Evolutionary conservation across 2,113 vertebrate species (phyloP), one percentile per base, ranked within the genome.

Genomic region (Stigmatopora argus): DNA sequence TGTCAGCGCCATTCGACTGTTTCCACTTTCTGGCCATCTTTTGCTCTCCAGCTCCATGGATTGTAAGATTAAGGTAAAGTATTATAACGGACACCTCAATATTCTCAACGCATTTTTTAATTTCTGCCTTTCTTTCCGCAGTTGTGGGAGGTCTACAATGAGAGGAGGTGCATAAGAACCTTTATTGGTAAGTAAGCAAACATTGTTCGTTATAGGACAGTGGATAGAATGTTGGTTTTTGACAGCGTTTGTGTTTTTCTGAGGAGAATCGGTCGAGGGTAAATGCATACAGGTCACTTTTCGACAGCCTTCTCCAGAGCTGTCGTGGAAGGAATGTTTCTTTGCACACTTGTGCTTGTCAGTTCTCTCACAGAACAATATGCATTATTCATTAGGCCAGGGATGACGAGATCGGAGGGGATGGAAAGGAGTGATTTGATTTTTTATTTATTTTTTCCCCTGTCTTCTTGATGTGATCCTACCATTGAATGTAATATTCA

Each of bases 71-170:
- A 99, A 98, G 93, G 96, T 99, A 82, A 85, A 23, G 19, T 7
- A 45, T 5, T n/a, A 23, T 14, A 13, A 31, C 55, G 6, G 11
- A 57, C 11, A 1, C 7, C 23, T 7, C 31, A 58, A 17, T 31
- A 7, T 31, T 4, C 7, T 8, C 19, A 10, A 3, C 49, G 11
- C 9, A 45, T 26, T 31, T 31, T 17, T 46, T 17, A 2, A 31
- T 49, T 49, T 1, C 2, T 51, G 17, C 34, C 8, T 6, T 26
- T 52, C 46, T 77, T 59, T 47, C 55, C 38, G 1, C 74, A 99
- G 96, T 81, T 99, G 0, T 99, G 96, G 96, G 96, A 99, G 71
- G 96, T 98, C n/a, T 99, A 99, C 62, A 89, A 88, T n/a, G 97
- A 99, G 56, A 90, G 96, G 80, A 92, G 94, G 84, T 99, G 97